Conservation (phyloP, 2,113 vertebrate genomes). For the Tauraco erythrolophus region DNA sequence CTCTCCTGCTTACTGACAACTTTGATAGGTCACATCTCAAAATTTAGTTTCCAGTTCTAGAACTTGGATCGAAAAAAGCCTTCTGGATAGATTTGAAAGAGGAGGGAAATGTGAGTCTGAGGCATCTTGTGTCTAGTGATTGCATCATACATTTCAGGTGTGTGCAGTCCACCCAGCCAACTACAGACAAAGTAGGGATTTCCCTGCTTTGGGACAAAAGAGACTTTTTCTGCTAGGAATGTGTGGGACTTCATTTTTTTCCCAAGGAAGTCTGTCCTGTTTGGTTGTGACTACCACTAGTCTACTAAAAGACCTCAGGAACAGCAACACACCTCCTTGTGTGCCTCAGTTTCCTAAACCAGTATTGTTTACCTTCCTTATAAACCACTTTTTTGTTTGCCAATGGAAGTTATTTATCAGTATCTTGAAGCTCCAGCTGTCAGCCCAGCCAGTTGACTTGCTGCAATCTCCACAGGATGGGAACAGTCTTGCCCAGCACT, state of each 20-base stretch:
- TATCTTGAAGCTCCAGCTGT: background rate
- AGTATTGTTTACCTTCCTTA: background rate
- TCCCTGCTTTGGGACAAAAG: background rate
- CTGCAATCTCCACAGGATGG: background rate
- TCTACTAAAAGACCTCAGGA: background rate
- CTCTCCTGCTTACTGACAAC: background rate
- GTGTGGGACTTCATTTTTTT: background rate
- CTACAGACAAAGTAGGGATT: background rate
- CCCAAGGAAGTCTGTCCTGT: background rate
- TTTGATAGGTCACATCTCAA: background rate
- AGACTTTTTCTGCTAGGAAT: background rate
- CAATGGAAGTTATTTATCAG: background rate
- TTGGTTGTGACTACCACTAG: background rate
- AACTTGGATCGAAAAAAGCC: background rate
- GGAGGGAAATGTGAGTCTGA: background rate
- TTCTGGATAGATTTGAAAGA: background rate
- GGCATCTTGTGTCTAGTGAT: background rate
- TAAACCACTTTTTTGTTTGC: background rate
- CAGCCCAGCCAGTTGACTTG: background rate
- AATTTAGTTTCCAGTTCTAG: background rate
- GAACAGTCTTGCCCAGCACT: background rate
- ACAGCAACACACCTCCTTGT: background rate
- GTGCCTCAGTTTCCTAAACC: background rate
- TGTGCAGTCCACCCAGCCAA: background rate
- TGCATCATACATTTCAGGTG: background rate